Percentiles rank a stretch among this genome's conserved stretches.
phyloP scores from a whole-genome alignment of 2,888 invertebrate genomes.

The Elysia crispata region DNA sequence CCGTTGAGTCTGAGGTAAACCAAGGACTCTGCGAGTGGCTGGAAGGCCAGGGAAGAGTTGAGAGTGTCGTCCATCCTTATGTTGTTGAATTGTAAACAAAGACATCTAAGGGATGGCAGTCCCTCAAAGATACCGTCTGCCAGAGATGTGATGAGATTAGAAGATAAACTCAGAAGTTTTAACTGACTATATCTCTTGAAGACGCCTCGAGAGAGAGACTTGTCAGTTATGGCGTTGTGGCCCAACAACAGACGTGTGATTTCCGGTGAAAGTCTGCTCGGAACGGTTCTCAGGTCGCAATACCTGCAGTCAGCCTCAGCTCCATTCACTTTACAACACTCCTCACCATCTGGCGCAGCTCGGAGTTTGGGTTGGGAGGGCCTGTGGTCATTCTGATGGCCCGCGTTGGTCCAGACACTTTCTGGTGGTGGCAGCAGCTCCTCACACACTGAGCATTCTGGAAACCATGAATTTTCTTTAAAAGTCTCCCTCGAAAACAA shows the following conservation, averaged over 20 bases:
- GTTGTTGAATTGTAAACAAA: conserved; percentile 26
- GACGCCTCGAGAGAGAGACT: background rate
- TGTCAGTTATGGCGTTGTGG: conserved; percentile 22
- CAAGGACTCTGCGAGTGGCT: conserved; percentile 22
- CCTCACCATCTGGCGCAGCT: too few relatives aligned
- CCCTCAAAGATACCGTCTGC: conserved; percentile 29
- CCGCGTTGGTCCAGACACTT: too few relatives aligned
- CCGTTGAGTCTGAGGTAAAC: conserved; percentile 19
- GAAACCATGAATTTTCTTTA: too few relatives aligned
- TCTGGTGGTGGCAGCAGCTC: too few relatives aligned
- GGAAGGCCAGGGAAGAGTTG: conserved; percentile 3
- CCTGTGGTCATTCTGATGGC: too few relatives aligned
- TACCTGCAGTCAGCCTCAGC: too few relatives aligned
- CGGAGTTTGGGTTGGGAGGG: too few relatives aligned
- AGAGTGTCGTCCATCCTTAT: conserved; percentile 11
- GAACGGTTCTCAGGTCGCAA: conserved; percentile 2
- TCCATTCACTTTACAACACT: too few relatives aligned
- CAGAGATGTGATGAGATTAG: conserved; percentile 31
- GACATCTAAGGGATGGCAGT: background rate
- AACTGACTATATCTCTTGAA: conserved; percentile 26
- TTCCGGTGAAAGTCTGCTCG: background rate
- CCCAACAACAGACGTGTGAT: conserved; percentile 28
- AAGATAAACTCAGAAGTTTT: background rate
- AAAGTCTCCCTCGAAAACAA: too few relatives aligned
- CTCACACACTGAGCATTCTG: too few relatives aligned